Evolutionary conservation across 1,140 invertebrate genomes (phyloP).

Genomic region (Globodera ellingtonae): DNA sequence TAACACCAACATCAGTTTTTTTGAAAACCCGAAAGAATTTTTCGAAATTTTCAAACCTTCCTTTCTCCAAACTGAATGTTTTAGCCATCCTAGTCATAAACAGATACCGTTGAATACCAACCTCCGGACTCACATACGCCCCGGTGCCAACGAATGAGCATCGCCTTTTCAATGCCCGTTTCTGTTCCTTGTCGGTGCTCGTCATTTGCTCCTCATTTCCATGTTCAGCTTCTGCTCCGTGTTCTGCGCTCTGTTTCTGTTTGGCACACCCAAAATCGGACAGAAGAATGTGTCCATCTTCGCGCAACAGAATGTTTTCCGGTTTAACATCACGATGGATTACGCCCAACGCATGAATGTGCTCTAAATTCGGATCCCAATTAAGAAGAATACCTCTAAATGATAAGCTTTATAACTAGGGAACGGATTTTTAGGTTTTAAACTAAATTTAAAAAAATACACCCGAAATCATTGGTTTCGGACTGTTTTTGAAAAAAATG

Average conservation of each 20-base stretch:
- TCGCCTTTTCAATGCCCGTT: conserved; percentile 45
- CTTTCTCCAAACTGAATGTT: too few species aligned
- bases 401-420: too few species aligned
- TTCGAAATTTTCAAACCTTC: too few species aligned
- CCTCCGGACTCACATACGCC: conserved; percentile 95
- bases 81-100: too few species aligned
- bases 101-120: conserved; percentile 71
- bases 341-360: conserved; percentile 43
- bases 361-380: conserved; percentile 23
- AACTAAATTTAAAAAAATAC: too few species aligned
- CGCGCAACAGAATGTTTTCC: conserved; percentile 46
- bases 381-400: too few species aligned
- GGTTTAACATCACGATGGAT: conserved; percentile 51
- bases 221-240: background rate
- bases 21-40: too few species aligned
- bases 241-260: background rate
- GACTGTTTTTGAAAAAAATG: too few species aligned
- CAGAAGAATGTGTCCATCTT: conserved; percentile 48
- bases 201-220: background rate
- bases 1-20: too few species aligned
- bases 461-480: too few species aligned
- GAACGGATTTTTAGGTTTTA: too few species aligned
- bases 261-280: conserved; percentile 53
- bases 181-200: background rate
- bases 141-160: conserved; percentile 96